Base-by-base conservation (phyloP, 2,113 vertebrate genomes). In the Sclerurus mexicanus region DNA sequence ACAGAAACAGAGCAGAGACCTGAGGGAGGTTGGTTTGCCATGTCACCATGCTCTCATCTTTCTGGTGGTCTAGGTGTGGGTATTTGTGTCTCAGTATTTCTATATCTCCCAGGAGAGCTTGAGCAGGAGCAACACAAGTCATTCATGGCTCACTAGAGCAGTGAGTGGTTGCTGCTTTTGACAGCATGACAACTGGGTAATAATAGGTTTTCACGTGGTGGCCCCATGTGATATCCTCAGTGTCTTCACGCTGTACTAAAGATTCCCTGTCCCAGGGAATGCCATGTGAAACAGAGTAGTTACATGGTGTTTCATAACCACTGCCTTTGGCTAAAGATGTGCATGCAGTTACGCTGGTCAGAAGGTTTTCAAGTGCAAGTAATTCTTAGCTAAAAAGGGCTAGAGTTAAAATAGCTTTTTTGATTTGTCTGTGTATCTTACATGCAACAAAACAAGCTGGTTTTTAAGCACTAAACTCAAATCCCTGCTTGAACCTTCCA, bases 81-180 rank as follows among this genome's bases (percentile, higher is more conserved):
- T 39, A 60, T 73, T 77, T 86, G 30, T 87, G 33, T 42, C 28
- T 85, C 33, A 47, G 46, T 63, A n/a, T 55, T 93, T 64, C 74
- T 85, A 0, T 52, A 23, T 87, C 60, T 94, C 18, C 63, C 42
- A 52, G 33, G 24, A 80, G 47, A 73, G 37, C 30, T 44, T 59
- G 49, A 35, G 47, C n/a, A 77, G 52, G 59, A 91, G 52, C 49
- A 83, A 76, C 90, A 7, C 28, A 69, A 92, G 82, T 80, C 10
- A 68, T 82, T 90, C 66, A 69, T 80, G 75, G 92, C 94, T 93
- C 94, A 83, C 88, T 90, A 62, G 94, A 94, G 88, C 75, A 83
- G 71, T 53, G 75, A 92, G 50, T 28, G 37, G 49, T 79, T 64
- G 78, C 44, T 63, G 85, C 58, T 76, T 87, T 64, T 93, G 85